A percentile compares a stretch with the other conserved stretches of the same genome.
Evolutionary conservation across 2,797 vertebrate genomes (phyloP).

Genomic region (Fringilla coelebs): DNA sequence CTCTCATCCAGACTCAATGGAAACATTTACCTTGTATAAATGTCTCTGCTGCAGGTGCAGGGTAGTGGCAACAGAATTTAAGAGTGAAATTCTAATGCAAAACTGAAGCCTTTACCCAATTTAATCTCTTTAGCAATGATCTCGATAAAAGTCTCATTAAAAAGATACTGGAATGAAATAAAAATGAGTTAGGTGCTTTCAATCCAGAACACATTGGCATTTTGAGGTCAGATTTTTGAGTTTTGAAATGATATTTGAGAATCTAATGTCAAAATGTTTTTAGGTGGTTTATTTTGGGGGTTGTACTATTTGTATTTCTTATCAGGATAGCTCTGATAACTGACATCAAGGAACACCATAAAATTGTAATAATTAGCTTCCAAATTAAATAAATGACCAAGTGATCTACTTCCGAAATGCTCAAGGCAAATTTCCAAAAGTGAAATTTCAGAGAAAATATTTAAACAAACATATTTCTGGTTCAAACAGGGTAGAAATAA

Average conservation of each 20-base stretch:
- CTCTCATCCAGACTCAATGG: not conserved
- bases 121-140: not conserved
- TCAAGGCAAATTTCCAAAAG: slow-evolving; percentile 50
- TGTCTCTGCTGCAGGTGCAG: not conserved
- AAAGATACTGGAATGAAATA: not conserved
- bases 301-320: not conserved
- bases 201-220: not conserved
- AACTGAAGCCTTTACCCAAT: not conserved
- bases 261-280: not conserved
- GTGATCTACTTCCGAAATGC: slow-evolving; percentile 9
- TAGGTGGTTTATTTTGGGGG: not conserved
- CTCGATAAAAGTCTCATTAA: not conserved
- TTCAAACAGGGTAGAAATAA: slow-evolving; percentile 46
- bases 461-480: slow-evolving; percentile 60
- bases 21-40: not conserved
- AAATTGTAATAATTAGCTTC: slow-evolving; percentile 30
- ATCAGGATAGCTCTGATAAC: not conserved
- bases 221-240: not conserved
- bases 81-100: not conserved
- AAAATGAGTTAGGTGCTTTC: not conserved
- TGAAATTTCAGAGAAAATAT: slow-evolving; percentile 49
- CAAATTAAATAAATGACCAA: slow-evolving; percentile 29
- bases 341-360: not conserved
- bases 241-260: not conserved
- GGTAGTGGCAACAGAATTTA: not conserved